Conservation (phyloP, 2,888 invertebrate genomes). For the Venusia cambrica region DNA sequence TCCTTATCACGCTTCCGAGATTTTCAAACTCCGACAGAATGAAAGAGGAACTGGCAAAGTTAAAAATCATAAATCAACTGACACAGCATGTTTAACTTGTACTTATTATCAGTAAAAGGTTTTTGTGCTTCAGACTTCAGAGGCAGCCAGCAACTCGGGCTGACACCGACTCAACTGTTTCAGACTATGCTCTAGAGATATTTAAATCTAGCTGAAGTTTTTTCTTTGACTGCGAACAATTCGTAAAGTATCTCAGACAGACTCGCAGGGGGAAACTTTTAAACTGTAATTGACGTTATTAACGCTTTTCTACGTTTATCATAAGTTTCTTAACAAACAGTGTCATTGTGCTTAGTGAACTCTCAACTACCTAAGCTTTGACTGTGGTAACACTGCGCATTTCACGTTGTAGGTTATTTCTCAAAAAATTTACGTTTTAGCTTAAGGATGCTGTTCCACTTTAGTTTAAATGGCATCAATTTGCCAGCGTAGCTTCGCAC, state of each 20-base stretch:
- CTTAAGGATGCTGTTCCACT: slow-evolving; percentile 9
- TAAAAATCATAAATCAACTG: slow-evolving; percentile 34
- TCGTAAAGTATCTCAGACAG: slow-evolving; percentile 38
- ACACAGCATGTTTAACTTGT: slow-evolving; percentile 28
- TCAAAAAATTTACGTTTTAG: slow-evolving; percentile 8
- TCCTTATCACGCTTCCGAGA: slow-evolving; percentile 19
- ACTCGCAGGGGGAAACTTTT: slow-evolving; percentile 44
- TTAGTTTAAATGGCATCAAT: slow-evolving; percentile 18
- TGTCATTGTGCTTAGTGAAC: slow-evolving; percentile 16
- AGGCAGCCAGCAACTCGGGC: slow-evolving; percentile 36
- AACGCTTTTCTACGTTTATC: slow-evolving; percentile 33
- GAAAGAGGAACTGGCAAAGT: slow-evolving; percentile 22
- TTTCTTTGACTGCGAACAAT: slow-evolving; percentile 50
- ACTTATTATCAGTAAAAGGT: slow-evolving; percentile 33
- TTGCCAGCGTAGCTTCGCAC: slow-evolving; percentile 22
- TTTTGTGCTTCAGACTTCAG: slow-evolving; percentile 33
- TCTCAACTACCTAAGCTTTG: slow-evolving; percentile 6
- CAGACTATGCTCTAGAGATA: slow-evolving; percentile 56
- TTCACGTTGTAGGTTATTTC: not conserved
- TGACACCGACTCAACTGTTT: slow-evolving; percentile 42
- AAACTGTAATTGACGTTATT: slow-evolving; percentile 47
- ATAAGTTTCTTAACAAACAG: slow-evolving; percentile 25
- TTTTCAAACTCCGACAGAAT: slow-evolving; percentile 17
- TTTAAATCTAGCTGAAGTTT: slow-evolving; percentile 59
- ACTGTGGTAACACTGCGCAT: not conserved